Percentiles rank a stretch among this genome's conserved stretches.
Evolutionary conservation across 2,113 vertebrate species (phyloP).

Genomic region (Spea bombifrons): DNA sequence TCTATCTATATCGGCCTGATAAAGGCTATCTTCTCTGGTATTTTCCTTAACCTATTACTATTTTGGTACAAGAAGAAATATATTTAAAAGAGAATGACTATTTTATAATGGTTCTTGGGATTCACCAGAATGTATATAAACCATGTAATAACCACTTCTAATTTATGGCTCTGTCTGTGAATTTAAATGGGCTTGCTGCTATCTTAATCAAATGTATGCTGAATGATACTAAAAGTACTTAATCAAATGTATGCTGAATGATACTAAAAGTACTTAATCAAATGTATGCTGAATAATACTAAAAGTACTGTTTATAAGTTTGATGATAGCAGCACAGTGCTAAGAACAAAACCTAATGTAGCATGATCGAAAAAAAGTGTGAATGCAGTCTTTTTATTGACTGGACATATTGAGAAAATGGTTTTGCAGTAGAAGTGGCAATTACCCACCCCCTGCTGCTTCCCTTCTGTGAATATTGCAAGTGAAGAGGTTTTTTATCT

Average conservation of each 20-base stretch:
- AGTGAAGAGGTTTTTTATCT: neutral
- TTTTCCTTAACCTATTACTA: too few relatives aligned
- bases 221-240: conserved; percentile 8
- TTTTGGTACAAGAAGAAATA: too few relatives aligned
- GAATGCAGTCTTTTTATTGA: conserved; percentile 22
- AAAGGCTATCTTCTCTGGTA: too few relatives aligned
- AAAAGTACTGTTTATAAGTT: conserved; percentile 21
- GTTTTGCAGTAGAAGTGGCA: conserved; percentile 8
- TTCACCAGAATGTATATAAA: too few relatives aligned
- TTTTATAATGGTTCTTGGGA: too few relatives aligned
- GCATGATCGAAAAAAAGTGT: conserved; percentile 6
- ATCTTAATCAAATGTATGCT: too few relatives aligned
- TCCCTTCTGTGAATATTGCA: neutral
- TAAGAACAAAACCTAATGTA: conserved; percentile 14
- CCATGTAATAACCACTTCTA: too few relatives aligned
- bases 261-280: conserved; percentile 18
- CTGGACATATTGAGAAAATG: conserved; percentile 7
- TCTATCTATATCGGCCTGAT: too few relatives aligned
- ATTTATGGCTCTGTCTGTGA: too few relatives aligned
- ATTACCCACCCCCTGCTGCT: conserved; percentile 18
- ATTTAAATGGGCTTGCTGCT: too few relatives aligned
- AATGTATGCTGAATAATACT: neutral
- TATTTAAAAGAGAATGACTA: too few relatives aligned
- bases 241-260: too few relatives aligned
- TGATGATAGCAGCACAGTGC: neutral